Evolutionary conservation across 2,888 invertebrate genomes (phyloP), one percentile per base, ranked within the genome.

Genomic region (Aphelenchoides bicaudatus): DNA sequence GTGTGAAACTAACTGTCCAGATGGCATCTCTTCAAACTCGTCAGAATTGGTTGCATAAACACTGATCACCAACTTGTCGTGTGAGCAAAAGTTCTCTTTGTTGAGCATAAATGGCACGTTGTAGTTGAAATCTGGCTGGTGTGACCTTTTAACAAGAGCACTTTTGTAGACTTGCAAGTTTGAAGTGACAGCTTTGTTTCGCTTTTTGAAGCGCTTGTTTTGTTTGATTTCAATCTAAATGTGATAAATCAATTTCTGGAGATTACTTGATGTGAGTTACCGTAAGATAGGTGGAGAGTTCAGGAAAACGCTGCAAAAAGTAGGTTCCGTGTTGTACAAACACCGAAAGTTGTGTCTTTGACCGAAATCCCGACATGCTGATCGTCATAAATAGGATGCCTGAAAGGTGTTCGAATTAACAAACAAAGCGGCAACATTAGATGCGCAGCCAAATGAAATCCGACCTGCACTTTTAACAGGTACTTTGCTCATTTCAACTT

Each of bases 341-440:
- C 10, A 43, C 16, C 10, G 10, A 10, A 19, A 43, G 8, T 10
- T 21, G n/a, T 10, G 10, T 8, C 8, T 43, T n/a, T 8, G 16
- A 19, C 16, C 43, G 16, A n/a, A 21, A 6, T 6, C 6, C 6
- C 21, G 43, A 10, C 43, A 43, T 43, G 10, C 21, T 19, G 23
- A 43, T 43, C 43, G 43, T 43, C 43, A 43, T 19, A n/a, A 43
- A 43, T 6, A 43, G 23, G n/a, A 43, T 21, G 23, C 43, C 43
- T 43, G 43, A 10, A 21, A 43, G 25, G 10, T n/a, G n/a, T n/a
- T n/a, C n/a, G n/a, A n/a, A n/a, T n/a, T n/a, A n/a, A n/a, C n/a
- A n/a, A n/a, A n/a, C n/a, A n/a, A n/a, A n/a, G n/a, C n/a, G n/a
- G n/a, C n/a, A n/a, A n/a, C n/a, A n/a, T n/a, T n/a, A n/a, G n/a